Conservation (phyloP, 1,140 invertebrate species). For the Amphibalanus amphitrite region DNA sequence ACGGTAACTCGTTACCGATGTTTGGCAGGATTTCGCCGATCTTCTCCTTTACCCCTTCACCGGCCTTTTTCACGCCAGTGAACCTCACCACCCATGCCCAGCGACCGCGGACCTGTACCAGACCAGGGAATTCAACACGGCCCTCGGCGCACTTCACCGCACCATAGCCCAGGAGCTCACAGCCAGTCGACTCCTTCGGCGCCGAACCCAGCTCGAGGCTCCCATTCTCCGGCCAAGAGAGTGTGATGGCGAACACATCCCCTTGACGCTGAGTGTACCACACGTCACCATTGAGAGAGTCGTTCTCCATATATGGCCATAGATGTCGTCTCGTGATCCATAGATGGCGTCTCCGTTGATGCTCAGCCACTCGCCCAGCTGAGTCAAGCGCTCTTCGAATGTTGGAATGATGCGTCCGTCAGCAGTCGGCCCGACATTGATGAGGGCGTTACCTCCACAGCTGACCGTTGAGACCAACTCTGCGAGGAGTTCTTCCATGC, state of each 20-base stretch:
- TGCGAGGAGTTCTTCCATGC: conserved; percentile 2
- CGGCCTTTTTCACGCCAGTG: too few relatives aligned
- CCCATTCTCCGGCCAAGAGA: conserved; percentile 25
- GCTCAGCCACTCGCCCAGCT: conserved; percentile 30
- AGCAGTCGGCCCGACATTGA: conserved; percentile 24
- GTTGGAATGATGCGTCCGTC: conserved; percentile 30
- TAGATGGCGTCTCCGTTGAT: conserved; percentile 33
- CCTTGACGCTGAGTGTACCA: conserved; percentile 20
- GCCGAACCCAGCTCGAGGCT: conserved; percentile 22
- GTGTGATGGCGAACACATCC: conserved; percentile 24
- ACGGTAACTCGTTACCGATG: too few relatives aligned
- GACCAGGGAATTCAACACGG: too few relatives aligned
- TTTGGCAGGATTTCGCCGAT: too few relatives aligned
- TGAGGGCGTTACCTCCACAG: conserved; percentile 5
- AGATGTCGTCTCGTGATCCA: conserved; percentile 19
- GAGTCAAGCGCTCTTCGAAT: conserved; percentile 31
- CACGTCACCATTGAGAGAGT: too few relatives aligned
- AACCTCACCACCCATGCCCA: too few relatives aligned
- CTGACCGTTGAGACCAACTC: not conserved
- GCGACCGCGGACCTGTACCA: too few relatives aligned
- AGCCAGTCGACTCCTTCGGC: too few relatives aligned
- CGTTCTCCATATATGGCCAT: conserved; percentile 4
- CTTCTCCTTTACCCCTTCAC: too few relatives aligned
- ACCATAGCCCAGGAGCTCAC: too few relatives aligned
- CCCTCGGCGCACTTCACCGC: too few relatives aligned